Base-by-base conservation (phyloP, 2,888 invertebrate species). In the Hymenopus coronatus region DNA sequence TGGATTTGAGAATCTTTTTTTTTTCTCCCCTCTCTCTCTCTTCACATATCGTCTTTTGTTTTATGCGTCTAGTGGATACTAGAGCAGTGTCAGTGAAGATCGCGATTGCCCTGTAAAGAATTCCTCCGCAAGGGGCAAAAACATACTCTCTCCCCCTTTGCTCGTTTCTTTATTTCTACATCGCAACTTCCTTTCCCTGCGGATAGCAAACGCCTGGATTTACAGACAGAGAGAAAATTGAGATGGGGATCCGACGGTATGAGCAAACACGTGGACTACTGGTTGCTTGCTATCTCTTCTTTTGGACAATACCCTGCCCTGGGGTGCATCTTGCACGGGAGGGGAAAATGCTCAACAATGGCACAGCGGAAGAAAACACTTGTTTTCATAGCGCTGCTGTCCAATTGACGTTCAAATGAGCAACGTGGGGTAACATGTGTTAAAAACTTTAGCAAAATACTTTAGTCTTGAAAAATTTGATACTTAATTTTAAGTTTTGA, bases 141-240 rank as follows among this genome's bases (percentile, higher is more conserved):
- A 83, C 15, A 15, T 12, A 12, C 54, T 87, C 87, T 33, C 89
- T 70, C 70, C 25, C 84, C 30, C 54, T 28, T 83, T 86, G 83
- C 33, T 27, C 28, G 89, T 87, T 87, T 81, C 82, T 28, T 82
- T 82, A 54, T 46, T 33, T 84, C 81, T 86, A 83, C 81, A 84
- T 85, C 54, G 82, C 81, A 83, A 28, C 81, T 83, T 25, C 86
- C 46, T 33, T 28, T 88, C 89, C 88, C 85, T 83, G 30, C 70
- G 88, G 89, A 89, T 83, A 40, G 30, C 54, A 82, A 84, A 88
- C 88, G 46, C 88, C 88, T 88, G 88, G 89, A 89, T 88, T 88
- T 89, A 89, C 89, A 89, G 89, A 82, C 89, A 83, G 81, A 70
- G 83, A 86, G 88, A 88, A 86, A 89, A 89, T 89, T 89, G 89